phyloP scores from a whole-genome alignment of 2,797 vertebrate species.

The Artibeus jamaicensis region DNA sequence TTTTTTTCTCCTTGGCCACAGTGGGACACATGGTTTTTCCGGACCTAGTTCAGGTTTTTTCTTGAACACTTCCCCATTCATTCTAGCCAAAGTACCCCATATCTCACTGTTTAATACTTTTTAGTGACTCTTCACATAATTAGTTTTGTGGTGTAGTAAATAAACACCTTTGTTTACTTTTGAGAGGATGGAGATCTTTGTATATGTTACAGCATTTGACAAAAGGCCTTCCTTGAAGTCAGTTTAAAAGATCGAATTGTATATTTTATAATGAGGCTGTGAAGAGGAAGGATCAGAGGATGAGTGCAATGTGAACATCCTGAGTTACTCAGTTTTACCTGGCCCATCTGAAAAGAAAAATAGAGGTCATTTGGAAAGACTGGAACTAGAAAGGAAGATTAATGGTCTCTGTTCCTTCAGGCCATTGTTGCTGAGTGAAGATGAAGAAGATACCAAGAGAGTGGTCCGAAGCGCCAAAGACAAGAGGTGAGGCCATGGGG shows the following conservation, averaged over 20 bases:
- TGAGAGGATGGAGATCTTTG: neutral
- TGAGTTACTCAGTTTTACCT: neutral
- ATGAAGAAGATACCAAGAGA: constrained; percentile 95
- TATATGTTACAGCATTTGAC: neutral
- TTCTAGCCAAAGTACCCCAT: neutral
- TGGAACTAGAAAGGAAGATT: neutral
- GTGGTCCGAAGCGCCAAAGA: constrained; percentile 95
- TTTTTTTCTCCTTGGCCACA: neutral
- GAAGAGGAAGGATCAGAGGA: neutral
- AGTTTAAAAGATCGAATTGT: neutral
- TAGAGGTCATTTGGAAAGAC: neutral
- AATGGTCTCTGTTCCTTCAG: constrained; percentile 73
- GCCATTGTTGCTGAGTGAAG: constrained; percentile 90
- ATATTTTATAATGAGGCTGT: neutral
- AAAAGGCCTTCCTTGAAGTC: neutral
- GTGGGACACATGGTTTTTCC: neutral
- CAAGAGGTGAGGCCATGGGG: constrained; percentile 85
- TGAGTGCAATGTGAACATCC: neutral
- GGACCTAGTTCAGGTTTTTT: neutral
- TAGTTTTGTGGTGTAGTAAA: neutral
- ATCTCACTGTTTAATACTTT: neutral
- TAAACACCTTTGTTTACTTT: neutral
- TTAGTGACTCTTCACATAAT: neutral
- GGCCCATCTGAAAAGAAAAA: neutral
- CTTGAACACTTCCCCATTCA: neutral